A percentile compares a stretch with the other conserved stretches of the same genome.
phyloP scores from a whole-genome alignment of 2,888 invertebrate genomes.

The Cantharis flavilabris region DNA sequence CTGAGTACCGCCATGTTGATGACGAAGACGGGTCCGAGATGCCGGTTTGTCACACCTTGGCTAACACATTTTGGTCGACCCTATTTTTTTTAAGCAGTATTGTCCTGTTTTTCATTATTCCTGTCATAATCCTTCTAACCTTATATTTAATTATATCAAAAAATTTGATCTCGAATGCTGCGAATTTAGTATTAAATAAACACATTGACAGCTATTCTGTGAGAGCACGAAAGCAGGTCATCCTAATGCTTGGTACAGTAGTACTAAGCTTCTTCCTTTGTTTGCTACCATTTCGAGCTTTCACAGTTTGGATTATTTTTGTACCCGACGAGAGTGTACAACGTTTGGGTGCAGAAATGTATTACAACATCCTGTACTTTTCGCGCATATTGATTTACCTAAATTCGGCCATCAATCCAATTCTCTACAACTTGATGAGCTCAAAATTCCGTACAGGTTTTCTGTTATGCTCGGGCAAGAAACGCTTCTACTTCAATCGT shows the following conservation, averaged over 20 bases:
- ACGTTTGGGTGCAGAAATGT: slow-evolving; percentile 74
- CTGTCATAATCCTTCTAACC: slow-evolving; percentile 76
- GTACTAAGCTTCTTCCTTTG: slow-evolving; percentile 88
- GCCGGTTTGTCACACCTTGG: slow-evolving; percentile 79
- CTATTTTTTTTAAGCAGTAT: slow-evolving; percentile 80
- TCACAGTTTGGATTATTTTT: slow-evolving; percentile 82
- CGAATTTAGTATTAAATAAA: slow-evolving; percentile 71
- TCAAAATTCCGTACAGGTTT: slow-evolving; percentile 87
- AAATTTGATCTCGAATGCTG: slow-evolving; percentile 74
- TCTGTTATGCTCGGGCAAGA: slow-evolving; percentile 66
- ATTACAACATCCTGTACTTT: slow-evolving; percentile 82
- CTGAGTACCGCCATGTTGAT: slow-evolving; percentile 71
- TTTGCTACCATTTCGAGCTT: slow-evolving; percentile 81
- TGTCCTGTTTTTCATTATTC: slow-evolving; percentile 79
- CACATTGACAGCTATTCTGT: slow-evolving; percentile 72
- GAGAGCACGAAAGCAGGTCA: slow-evolving; percentile 80
- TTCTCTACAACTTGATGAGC: slow-evolving; percentile 91
- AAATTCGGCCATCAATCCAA: slow-evolving; percentile 89
- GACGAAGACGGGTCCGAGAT: slow-evolving; percentile 73
- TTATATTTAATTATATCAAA: slow-evolving; percentile 84
- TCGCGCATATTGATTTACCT: slow-evolving; percentile 85
- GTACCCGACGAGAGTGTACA: slow-evolving; percentile 71
- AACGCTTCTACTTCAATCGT: slow-evolving; percentile 57
- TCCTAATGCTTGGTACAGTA: slow-evolving; percentile 84
- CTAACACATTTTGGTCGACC: slow-evolving; percentile 75